Percentiles rank a stretch among this genome's conserved stretches.
Conservation (phyloP, 2,888 invertebrate genomes). For the Pharmacophagus antenor region DNA sequence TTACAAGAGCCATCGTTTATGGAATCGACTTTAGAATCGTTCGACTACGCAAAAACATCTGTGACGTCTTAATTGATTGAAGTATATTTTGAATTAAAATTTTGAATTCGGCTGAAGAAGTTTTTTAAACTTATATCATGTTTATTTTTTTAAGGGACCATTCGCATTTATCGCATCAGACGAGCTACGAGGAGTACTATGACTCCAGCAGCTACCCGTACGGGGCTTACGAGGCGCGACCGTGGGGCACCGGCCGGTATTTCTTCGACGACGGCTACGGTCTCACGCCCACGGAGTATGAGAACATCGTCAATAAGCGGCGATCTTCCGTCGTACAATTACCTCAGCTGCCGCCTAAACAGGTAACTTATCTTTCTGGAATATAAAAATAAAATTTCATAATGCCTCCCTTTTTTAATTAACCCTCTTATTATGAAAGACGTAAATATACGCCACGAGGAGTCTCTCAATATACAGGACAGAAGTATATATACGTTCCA, state of each 20-base stretch:
- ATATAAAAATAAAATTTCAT: too few relatives aligned
- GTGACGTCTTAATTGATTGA: too few relatives aligned
- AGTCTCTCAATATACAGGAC: too few relatives aligned
- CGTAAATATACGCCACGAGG: too few relatives aligned
- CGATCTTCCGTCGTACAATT: constrained; percentile 76
- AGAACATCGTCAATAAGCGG: constrained; percentile 79
- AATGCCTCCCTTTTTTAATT: too few relatives aligned
- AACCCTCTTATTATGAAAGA: too few relatives aligned
- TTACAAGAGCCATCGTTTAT: too few relatives aligned
- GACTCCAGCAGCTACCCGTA: constrained; percentile 82
- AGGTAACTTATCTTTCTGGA: constrained; percentile 40
- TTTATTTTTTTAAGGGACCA: constrained; percentile 64
- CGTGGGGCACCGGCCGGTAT: constrained; percentile 86
- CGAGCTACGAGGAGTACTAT: constrained; percentile 84
- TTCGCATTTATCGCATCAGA: constrained; percentile 70
- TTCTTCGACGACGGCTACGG: constrained; percentile 66
- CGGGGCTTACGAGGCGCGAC: constrained; percentile 83
- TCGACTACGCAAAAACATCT: too few relatives aligned
- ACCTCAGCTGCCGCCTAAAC: constrained; percentile 76
- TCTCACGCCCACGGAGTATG: constrained; percentile 78
- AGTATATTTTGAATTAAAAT: too few relatives aligned
- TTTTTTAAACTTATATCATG: not conserved
- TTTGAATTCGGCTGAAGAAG: too few relatives aligned
- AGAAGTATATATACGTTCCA: too few relatives aligned
- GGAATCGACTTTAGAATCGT: too few relatives aligned